Percentiles rank a stretch among this genome's conserved stretches.
These are phyloP conservation scores for Acrossocheilus fasciatus DNA, from an alignment of 2,797 vertebrate species.

Conservation along the genomic window DNA sequence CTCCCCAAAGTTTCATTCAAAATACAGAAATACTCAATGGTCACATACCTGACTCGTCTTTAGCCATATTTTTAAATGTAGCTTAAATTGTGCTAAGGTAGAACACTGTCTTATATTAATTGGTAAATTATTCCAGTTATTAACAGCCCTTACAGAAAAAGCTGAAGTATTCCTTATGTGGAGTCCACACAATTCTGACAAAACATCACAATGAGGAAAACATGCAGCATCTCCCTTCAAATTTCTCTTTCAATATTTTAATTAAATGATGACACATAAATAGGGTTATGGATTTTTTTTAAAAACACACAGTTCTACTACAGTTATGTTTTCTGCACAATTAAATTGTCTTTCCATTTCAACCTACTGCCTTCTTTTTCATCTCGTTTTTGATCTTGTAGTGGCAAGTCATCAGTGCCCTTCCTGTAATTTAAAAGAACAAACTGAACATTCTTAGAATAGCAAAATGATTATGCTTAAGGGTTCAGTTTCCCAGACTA, in stretches of 20 bases:
- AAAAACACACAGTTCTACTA: background rate
- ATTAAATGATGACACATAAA: background rate
- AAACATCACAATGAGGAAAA: background rate
- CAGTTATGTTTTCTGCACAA: background rate
- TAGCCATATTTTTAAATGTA: too few relatives aligned
- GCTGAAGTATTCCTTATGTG: background rate
- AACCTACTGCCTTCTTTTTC: background rate
- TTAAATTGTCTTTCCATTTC: background rate
- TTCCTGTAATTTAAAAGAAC: slow-evolving; percentile 18
- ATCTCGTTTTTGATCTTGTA: background rate
- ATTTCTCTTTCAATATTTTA: background rate
- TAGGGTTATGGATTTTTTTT: background rate
- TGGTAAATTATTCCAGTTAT: too few relatives aligned
- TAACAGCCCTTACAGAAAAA: too few relatives aligned
- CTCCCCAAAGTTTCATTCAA: too few relatives aligned
- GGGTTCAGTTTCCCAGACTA: background rate
- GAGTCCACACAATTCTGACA: background rate
- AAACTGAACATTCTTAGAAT: background rate
- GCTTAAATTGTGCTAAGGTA: too few relatives aligned
- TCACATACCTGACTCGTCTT: too few relatives aligned
- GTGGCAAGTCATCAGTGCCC: background rate
- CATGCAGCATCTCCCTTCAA: background rate
- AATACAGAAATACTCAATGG: too few relatives aligned
- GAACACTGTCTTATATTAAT: too few relatives aligned
- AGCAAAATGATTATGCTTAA: background rate